Base-by-base conservation (phyloP, 2,888 invertebrate genomes). In the Mechanitis mazaeus region DNA sequence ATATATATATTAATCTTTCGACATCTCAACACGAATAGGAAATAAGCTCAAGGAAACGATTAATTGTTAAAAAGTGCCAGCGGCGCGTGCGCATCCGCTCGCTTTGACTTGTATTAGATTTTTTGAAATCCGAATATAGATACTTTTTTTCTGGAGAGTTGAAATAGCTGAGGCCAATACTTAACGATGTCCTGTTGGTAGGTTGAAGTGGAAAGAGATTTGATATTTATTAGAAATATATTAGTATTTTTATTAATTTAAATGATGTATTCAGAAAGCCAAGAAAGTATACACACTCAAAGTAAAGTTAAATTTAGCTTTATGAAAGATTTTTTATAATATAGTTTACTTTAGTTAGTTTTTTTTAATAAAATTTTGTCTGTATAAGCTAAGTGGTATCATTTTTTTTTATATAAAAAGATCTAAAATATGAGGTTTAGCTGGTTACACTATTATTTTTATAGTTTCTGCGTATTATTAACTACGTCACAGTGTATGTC, bases 31-130 rank as follows among this genome's bases (percentile, higher is more conserved):
- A 68, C 65, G 65, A 61, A 64, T 72, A 72, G 75, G 73, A 75
- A 73, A 73, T 70, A 65, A 68, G 61, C 63, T 64, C 60, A 67
- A 73, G 76, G 76, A 76, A 76, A 70, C 76, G 69, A 76, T 76
- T 75, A 75, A 76, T 76, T 75, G 76, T 75, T 71, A 68, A 72
- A 71, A 63, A 63, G 63, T 62, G 59, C 66, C 61, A 63, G 64
- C 60, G 56, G 64, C 69, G 70, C 71, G 68, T 64, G 68, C 68
- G 69, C 71, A 70, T 75, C 75, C 74, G 74, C 64, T 68, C 64
- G 60, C 55, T 55, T 56, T 59, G 64, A 45, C 57, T 69, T 63
- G 66, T 65, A 63, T 64, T 57, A 53, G 61, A 59, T 68, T 72
- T 72, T 74, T 73, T 72, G 67, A 55, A 66, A 61, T 67, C 68